phyloP scores from a whole-genome alignment of 2,888 invertebrate species.

The Drosophila subsilvestris region DNA sequence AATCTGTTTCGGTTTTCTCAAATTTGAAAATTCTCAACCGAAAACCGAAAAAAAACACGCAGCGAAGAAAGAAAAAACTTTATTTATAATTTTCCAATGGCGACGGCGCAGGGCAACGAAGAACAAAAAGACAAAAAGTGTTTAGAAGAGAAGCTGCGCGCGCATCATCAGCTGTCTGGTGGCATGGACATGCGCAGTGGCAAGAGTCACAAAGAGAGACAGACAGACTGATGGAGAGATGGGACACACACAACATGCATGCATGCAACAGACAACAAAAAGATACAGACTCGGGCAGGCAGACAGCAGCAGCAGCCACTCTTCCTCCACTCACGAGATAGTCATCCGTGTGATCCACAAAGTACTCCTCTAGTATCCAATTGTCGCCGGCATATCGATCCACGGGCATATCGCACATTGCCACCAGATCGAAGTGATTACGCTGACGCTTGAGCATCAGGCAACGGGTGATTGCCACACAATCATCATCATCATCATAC shows the following conservation, averaged over 20 bases:
- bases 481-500: conserved; percentile 10
- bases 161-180: conserved; percentile 46
- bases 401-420: conserved; percentile 74
- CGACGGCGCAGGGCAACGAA: conserved; percentile 33
- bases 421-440: conserved; percentile 80
- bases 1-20: conserved; percentile 74
- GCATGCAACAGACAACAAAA: conserved; percentile 27
- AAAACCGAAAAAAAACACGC: conserved; percentile 36
- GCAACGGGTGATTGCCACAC: conserved; percentile 53
- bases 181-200: conserved; percentile 34
- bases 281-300: conserved; percentile 9
- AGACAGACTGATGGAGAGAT: not conserved
- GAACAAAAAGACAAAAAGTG: conserved; percentile 21
- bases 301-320: too few species aligned
- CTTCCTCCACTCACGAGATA: conserved; percentile 76
- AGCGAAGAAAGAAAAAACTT: conserved; percentile 38
- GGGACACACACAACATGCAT: not conserved
- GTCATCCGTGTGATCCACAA: conserved; percentile 76
- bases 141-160: conserved; percentile 67
- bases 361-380: conserved; percentile 82
- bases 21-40: conserved; percentile 58
- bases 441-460: conserved; percentile 66
- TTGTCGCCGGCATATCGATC: conserved; percentile 79
- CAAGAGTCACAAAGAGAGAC: conserved; percentile 7
- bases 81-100: conserved; percentile 72